phyloP scores from a whole-genome alignment of 2,797 vertebrate genomes.

The Arrhamphus sclerolepis region DNA sequence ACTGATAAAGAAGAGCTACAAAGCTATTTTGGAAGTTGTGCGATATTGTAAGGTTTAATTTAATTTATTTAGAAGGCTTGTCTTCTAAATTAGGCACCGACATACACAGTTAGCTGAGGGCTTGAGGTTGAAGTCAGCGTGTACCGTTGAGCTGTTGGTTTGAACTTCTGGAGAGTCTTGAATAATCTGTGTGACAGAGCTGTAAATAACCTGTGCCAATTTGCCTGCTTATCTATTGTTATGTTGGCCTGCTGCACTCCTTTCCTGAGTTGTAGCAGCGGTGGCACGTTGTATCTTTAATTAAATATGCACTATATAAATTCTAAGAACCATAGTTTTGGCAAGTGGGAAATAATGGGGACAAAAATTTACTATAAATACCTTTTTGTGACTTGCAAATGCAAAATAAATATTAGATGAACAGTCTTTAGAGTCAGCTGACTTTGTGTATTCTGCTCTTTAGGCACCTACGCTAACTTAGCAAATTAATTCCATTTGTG shows the following conservation, averaged over 20 bases:
- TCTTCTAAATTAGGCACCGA: not conserved
- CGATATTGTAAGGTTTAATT: not conserved
- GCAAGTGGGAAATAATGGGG: not conserved
- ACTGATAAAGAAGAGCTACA: constrained; percentile 6
- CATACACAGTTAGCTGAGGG: not conserved
- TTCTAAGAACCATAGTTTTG: too few species aligned
- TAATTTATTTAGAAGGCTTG: too few species aligned
- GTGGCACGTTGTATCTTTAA: too few species aligned
- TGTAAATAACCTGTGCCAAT: not conserved
- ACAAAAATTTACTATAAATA: not conserved
- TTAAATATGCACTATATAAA: too few species aligned
- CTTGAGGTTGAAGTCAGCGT: not conserved
- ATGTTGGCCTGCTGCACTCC: not conserved
- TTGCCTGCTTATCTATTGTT: not conserved
- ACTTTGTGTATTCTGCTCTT: too few species aligned
- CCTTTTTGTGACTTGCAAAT: not conserved
- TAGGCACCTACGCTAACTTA: too few species aligned
- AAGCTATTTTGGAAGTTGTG: not conserved
- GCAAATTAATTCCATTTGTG: not conserved
- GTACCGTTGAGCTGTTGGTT: not conserved
- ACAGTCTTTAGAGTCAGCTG: too few species aligned
- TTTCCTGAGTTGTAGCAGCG: too few species aligned
- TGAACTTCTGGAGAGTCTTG: not conserved
- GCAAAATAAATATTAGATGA: not conserved
- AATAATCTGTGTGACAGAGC: not conserved